phyloP scores from a whole-genome alignment of 2,888 invertebrate genomes.

The Sphaerophoria taeniata region DNA sequence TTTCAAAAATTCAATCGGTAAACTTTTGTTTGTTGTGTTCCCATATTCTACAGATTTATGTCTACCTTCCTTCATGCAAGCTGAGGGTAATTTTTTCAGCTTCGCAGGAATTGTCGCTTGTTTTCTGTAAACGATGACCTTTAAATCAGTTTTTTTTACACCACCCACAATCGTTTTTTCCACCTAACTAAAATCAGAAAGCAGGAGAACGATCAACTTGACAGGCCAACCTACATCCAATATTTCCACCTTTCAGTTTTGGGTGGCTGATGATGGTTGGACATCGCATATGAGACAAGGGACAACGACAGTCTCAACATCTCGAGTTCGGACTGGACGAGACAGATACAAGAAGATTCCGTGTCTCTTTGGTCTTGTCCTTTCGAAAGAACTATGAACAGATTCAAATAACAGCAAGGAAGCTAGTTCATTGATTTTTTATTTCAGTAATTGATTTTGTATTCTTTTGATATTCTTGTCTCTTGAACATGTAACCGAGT shows the following conservation, averaged over 20 bases:
- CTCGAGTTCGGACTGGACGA: neutral
- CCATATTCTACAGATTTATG: conserved; percentile 21
- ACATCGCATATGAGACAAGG: too few species aligned
- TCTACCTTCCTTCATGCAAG: conserved; percentile 14
- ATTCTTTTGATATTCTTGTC: neutral
- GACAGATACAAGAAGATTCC: neutral
- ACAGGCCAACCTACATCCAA: too few species aligned
- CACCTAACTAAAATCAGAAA: conserved; percentile 1
- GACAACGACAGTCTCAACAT: too few species aligned
- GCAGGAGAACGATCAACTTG: too few species aligned
- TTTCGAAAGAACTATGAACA: neutral
- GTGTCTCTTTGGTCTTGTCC: conserved; percentile 18
- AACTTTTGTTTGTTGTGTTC: conserved; percentile 27
- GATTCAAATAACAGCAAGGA: conserved; percentile 41
- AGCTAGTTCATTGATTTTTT: conserved; percentile 72
- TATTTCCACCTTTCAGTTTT: too few species aligned
- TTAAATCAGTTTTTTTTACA: neutral
- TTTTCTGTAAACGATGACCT: conserved; percentile 37
- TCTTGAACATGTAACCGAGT: conserved; percentile 41
- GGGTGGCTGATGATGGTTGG: too few species aligned
- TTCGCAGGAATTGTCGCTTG: conserved; percentile 14
- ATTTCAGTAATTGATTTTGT: too few species aligned
- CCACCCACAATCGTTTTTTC: neutral
- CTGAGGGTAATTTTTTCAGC: too few species aligned
- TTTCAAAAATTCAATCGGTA: conserved; percentile 31